Conservation (phyloP, 2,113 vertebrate genomes). For the Ursus arctos region DNA sequence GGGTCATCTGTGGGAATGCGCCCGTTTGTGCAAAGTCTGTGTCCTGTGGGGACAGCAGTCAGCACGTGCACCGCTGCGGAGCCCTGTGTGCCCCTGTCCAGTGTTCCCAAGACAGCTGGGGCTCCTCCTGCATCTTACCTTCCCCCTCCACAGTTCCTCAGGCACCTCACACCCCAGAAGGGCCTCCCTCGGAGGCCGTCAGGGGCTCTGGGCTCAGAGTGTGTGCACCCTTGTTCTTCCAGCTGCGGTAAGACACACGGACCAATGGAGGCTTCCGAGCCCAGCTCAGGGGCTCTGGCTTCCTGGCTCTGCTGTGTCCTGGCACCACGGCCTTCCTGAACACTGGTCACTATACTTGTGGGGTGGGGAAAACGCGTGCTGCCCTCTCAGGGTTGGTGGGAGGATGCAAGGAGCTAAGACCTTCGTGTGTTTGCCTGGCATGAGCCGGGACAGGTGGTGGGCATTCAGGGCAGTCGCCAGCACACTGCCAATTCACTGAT, state of each 20-base stretch:
- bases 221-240: accelerated
- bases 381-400: neutral
- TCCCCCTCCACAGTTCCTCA: neutral
- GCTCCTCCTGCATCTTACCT: neutral
- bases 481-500: accelerated
- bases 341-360: neutral
- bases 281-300: neutral
- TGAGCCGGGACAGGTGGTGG: neutral
- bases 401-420: neutral
- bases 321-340: accelerated
- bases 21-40: neutral
- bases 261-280: no score
- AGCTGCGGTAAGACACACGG: neutral
- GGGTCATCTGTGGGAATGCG: no score
- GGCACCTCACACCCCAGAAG: neutral
- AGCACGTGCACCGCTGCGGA: accelerated
- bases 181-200: neutral
- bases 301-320: neutral
- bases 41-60: neutral
- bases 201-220: neutral
- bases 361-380: neutral
- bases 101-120: neutral
- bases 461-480: no score
- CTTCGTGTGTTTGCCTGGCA: accelerated
- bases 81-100: no score